These are phyloP conservation scores for Dreissena polymorpha DNA, from an alignment of 1,140 invertebrate species.

Conservation along the genomic window DNA sequence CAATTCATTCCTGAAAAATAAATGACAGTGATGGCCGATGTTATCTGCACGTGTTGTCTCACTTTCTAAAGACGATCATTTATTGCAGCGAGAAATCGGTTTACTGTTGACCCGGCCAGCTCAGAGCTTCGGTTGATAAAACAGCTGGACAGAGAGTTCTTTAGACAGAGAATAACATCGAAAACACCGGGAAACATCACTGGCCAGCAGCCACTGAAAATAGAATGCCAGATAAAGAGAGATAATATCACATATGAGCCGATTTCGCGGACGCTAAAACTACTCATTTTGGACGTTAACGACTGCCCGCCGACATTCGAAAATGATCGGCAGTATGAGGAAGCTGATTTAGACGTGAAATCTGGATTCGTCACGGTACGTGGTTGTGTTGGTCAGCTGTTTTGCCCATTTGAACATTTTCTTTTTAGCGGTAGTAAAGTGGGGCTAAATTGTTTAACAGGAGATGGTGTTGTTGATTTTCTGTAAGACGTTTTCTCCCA, in stretches of 20 bases:
- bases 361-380: too few species aligned
- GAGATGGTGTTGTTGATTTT: too few species aligned
- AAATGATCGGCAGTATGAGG: constrained; percentile 4
- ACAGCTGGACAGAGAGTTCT: constrained; percentile 19
- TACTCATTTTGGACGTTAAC: constrained; percentile 40
- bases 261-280: constrained; percentile 4
- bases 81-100: constrained; percentile 38
- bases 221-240: constrained; percentile 23
- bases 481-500: too few species aligned
- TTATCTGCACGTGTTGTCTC: too few species aligned
- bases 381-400: too few species aligned
- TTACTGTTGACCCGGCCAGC: constrained; percentile 24
- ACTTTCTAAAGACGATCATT: neutral
- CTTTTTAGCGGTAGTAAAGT: too few species aligned
- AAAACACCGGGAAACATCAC: neutral
- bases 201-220: constrained; percentile 28
- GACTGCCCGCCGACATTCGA: constrained; percentile 36
- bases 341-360: neutral
- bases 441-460: too few species aligned
- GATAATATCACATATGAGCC: constrained; percentile 4
- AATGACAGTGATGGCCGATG: too few species aligned
- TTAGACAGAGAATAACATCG: neutral
- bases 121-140: constrained; percentile 15
- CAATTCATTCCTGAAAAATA: too few species aligned
- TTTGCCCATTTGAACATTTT: too few species aligned